Evolutionary conservation across 2,797 vertebrate species (phyloP), one percentile per base, ranked within the genome.

Genomic region (Thripadectes ignobilis): DNA sequence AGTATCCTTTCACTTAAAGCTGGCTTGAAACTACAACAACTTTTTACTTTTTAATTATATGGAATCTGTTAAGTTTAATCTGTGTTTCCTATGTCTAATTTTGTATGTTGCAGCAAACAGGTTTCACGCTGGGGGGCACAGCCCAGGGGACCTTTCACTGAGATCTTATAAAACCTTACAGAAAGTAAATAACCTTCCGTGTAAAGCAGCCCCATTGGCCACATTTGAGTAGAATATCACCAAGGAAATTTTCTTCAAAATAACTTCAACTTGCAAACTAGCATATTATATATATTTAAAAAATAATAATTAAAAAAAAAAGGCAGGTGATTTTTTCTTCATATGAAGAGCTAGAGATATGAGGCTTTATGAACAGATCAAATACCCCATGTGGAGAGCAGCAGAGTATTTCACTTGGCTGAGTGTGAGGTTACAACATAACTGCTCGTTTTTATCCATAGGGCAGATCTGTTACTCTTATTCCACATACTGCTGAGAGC

Each of bases 341-440:
- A 4, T 48, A 21, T 48, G 34, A 71, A 72, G 39, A 63, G 14
- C 58, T 55, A 55, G 54, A 34, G 27, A 6, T 38, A 10, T 34
- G 19, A 74, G 36, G 34, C 18, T 78, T 62, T 66, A 41, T 14
- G 39, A 68, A 22, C 12, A 73, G n/a, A 73, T 49, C 13, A 57
- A 49, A 58, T 54, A 67, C 32, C 45, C 46, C 16, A 36, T 11
- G 30, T 43, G 19, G 34, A 27, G 14, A 49, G 48, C 26, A 15
- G 24, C 48, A 49, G 48, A 49, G 48, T 68, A 89, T 86, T 80
- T 69, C 27, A 39, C 32, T 77, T 62, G 54, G 23, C 32, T 68
- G 49, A 58, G 15, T 26, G n/a, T n/a, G 36, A 6, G 1, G 7
- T 65, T 67, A 45, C 1, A 2, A 71, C 1, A 0, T 4, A 65